Evolutionary conservation across 2,113 vertebrate genomes (phyloP).

Genomic region (Hemichromis elongatus): DNA sequence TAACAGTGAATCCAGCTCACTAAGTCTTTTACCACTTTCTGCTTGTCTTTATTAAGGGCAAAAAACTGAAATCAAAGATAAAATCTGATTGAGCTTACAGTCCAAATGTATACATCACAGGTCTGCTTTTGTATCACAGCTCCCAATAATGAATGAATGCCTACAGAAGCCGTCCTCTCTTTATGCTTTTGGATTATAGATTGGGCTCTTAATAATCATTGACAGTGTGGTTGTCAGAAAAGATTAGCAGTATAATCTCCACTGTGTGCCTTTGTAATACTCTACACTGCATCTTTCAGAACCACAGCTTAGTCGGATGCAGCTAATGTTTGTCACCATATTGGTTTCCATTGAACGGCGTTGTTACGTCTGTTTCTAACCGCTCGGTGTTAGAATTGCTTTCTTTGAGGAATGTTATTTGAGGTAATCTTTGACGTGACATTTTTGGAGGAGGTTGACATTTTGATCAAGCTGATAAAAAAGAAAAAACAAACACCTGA

Average conservation of each 20-base stretch:
- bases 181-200: constrained; percentile 52
- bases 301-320: background rate
- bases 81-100: background rate
- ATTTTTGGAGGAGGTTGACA: constrained; percentile 10
- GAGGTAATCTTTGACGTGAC: constrained; percentile 17
- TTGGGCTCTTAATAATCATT: constrained; percentile 61
- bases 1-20: background rate
- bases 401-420: background rate
- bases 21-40: background rate
- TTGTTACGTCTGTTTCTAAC: background rate
- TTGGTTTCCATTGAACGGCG: constrained; percentile 1
- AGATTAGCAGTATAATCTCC: constrained; percentile 61
- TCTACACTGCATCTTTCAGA: constrained; percentile 36
- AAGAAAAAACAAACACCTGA: background rate
- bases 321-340: constrained; percentile 28
- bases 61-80: background rate
- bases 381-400: background rate
- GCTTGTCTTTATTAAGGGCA: background rate
- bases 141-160: background rate
- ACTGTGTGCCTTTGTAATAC: constrained; percentile 36
- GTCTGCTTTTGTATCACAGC: background rate
- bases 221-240: constrained; percentile 36
- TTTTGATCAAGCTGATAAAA: constrained; percentile 30
- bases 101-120: background rate
- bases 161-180: background rate